These are phyloP conservation scores for Corythornis madagascariensis DNA, from an alignment of 2,113 vertebrate genomes.

Conservation along the genomic window DNA sequence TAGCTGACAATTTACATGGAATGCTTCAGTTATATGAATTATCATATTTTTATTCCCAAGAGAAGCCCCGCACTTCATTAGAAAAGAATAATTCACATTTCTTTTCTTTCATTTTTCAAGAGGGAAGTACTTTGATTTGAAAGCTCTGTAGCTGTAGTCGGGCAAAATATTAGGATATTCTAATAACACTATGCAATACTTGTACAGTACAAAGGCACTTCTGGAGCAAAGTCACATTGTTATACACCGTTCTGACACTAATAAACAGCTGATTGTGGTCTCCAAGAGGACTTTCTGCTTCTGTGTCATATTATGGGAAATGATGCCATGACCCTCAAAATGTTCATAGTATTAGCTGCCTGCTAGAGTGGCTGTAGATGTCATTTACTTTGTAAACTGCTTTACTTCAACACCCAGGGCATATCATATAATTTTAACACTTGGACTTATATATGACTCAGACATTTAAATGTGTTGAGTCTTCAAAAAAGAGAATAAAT, in stretches of 20 bases:
- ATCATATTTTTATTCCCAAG: conserved; percentile 17
- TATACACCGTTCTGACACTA: conserved; percentile 35
- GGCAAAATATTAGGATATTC: neutral
- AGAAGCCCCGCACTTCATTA: neutral
- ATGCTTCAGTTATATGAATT: conserved; percentile 29
- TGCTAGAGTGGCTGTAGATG: conserved; percentile 52
- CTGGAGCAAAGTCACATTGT: conserved; percentile 41
- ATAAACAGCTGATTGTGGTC: conserved; percentile 49
- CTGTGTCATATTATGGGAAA: conserved; percentile 51
- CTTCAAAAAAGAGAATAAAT: conserved; percentile 49
- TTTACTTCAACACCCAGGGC: conserved; percentile 57
- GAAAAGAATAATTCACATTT: neutral
- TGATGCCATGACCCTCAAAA: conserved; percentile 26
- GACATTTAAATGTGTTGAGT: conserved; percentile 56
- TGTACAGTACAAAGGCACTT: conserved; percentile 25
- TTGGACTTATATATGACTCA: neutral
- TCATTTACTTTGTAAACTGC: conserved; percentile 58
- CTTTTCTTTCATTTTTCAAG: conserved; percentile 62
- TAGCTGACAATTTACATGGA: conserved; percentile 40
- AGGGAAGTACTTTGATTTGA: conserved; percentile 33
- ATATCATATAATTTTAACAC: conserved; percentile 56
- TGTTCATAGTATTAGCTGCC: conserved; percentile 46
- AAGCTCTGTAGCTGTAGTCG: conserved; percentile 22
- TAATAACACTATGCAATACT: neutral
- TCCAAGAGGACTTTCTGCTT: conserved; percentile 39